Conservation (phyloP, 2,113 vertebrate species). For the Psittacus erithacus region DNA sequence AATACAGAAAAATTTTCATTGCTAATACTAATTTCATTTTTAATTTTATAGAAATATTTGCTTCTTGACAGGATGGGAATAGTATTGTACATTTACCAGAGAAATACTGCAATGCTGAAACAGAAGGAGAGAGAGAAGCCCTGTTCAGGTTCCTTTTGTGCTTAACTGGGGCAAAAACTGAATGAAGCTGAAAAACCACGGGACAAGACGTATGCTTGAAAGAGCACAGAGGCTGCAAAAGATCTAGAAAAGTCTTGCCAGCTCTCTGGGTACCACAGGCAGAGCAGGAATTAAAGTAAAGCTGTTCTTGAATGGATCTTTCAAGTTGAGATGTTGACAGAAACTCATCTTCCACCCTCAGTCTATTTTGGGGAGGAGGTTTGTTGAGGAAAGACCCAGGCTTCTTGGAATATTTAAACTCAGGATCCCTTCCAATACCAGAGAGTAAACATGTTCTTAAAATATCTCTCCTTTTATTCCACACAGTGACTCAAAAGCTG, state of each 20-base stretch:
- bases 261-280: not conserved
- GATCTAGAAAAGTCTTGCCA: not conserved
- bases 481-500: not conserved
- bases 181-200: not conserved
- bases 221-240: not conserved
- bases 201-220: not conserved
- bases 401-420: conserved; percentile 4
- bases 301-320: not conserved
- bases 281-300: not conserved
- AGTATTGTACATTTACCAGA: not conserved
- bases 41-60: not conserved
- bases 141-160: not conserved
- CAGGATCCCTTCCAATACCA: not conserved
- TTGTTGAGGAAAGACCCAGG: not conserved
- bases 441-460: not conserved
- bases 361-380: not conserved
- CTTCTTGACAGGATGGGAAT: not conserved
- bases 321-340: not conserved
- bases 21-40: not conserved
- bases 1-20: not conserved
- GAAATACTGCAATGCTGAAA: not conserved
- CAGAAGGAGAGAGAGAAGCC: not conserved
- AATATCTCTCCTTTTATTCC: not conserved
- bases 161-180: not conserved
- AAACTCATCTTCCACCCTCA: not conserved